Evolutionary conservation across 2,113 vertebrate species (phyloP).

Genomic region (Hypomesus transpacificus): DNA sequence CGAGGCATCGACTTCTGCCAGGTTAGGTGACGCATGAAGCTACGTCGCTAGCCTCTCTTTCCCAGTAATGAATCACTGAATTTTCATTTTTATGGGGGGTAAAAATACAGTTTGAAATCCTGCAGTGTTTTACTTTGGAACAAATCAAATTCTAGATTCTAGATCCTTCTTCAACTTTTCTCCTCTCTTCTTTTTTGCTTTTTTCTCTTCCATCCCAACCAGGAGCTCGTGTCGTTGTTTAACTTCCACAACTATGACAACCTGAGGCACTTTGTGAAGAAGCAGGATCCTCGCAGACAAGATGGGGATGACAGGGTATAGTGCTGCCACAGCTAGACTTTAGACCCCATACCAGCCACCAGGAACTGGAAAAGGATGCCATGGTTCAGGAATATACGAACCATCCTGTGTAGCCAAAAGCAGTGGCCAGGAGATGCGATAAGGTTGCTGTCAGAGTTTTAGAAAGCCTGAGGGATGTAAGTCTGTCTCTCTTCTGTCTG

Average conservation of each 20-base stretch:
- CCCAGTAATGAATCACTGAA: background rate
- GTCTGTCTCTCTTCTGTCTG: constrained; percentile 24
- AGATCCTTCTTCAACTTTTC: background rate
- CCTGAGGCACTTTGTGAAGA: constrained; percentile 95
- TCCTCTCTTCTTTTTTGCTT: background rate
- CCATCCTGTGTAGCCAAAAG: no score
- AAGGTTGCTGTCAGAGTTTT: no score
- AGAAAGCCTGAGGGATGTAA: background rate
- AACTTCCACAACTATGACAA: constrained; percentile 99
- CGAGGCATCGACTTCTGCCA: constrained; percentile 97
- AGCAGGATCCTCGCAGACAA: constrained; percentile 95
- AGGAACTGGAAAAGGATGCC: no score
- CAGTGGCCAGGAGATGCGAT: no score
- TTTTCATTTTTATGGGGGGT: background rate
- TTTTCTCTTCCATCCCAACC: constrained; percentile 10
- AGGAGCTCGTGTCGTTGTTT: constrained; percentile 95
- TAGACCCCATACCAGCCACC: no score
- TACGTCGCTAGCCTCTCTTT: no score
- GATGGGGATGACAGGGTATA: constrained; percentile 97
- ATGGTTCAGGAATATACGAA: no score
- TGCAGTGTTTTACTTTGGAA: background rate
- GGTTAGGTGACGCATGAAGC: constrained; percentile 55
- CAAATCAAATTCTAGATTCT: no score
- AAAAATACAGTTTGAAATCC: background rate
- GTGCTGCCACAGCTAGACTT: constrained; percentile 47